Evolutionary conservation across 92 coral and sea anemone species (phyloP), one percentile per base, ranked within the genome.

Genomic region (Metridium senile): DNA sequence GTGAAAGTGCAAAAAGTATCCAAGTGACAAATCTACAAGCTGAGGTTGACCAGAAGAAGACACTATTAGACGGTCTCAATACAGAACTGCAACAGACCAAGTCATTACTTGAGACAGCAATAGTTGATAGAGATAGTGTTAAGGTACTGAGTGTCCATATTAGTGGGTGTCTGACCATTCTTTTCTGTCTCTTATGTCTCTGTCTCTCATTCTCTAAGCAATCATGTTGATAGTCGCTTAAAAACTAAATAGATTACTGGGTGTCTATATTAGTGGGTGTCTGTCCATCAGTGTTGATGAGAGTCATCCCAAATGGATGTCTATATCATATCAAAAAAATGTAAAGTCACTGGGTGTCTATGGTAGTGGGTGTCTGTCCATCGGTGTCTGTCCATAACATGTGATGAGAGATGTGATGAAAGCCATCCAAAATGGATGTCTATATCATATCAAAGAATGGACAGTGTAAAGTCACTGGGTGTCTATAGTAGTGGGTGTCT

Each of bases 121-220:
- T 74, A 54, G 45, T 33, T 2, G 84, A 68, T 18, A 70, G 85
- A 56, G 74, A 74, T 47, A 74, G 62, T n/a, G 13, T 46, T 0
- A 74, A 81, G 66, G 66, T 59, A 59, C 66, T 54, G 59, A 16
- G 51, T 45, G 51, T 45, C 51, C 16, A 45, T 7, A 45, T 45
- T 16, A 45, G 59, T 54, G 59, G 16, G 25, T 54, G 16, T 54
- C 59, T 54, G 16, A 2, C 8, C 49, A 6, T 39, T 6, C 13
- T 13, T 39, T 6, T 39, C 49, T 39, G 49, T 39, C 49, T 39
- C 8, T 39, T 39, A 13, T 39, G 8, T 39, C 8, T 39, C 49
- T 39, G 49, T 39, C 49, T 39, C 8, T 39, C 49, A n/a, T n/a
- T n/a, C n/a, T n/a, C n/a, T n/a, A n/a, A n/a, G n/a, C n/a, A n/a